A percentile compares a stretch with the other conserved stretches of the same genome.
Conservation (phyloP, 2,113 vertebrate genomes). For the Datnioides undecimradiatus region DNA sequence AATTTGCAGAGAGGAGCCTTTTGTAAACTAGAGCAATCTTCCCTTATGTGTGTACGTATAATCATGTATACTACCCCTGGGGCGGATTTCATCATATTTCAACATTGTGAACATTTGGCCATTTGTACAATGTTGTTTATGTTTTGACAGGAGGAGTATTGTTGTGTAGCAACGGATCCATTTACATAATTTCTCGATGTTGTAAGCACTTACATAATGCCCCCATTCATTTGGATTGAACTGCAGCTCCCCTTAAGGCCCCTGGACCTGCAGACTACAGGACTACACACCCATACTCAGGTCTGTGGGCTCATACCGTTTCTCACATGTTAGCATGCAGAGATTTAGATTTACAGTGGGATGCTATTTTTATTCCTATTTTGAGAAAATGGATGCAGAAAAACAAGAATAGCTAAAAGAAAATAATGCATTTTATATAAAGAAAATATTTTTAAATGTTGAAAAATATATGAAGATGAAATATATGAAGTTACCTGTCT, state of each 20-base stretch:
- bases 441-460: not conserved
- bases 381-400: not conserved
- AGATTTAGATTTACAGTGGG: not conserved
- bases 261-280: conserved; percentile 64
- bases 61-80: conserved; percentile 62
- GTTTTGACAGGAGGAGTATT: conserved; percentile 82
- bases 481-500: too few relatives aligned
- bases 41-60: conserved; percentile 53
- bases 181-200: conserved; percentile 85
- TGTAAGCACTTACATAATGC: conserved; percentile 83
- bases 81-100: conserved; percentile 60
- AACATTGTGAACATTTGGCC: conserved; percentile 61
- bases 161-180: conserved; percentile 82
- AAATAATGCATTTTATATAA: too few relatives aligned
- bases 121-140: conserved; percentile 80
- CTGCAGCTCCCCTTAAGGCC: conserved; percentile 76
- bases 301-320: conserved; percentile 17
- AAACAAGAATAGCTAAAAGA: not conserved
- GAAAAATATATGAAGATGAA: not conserved
- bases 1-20: conserved; percentile 45
- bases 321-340: not conserved
- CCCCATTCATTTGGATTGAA: conserved; percentile 79
- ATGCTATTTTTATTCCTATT: conserved; percentile 2
- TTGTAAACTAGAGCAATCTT: conserved; percentile 61
- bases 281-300: conserved; percentile 59